phyloP scores from a whole-genome alignment of 2,113 vertebrate species.

The Ailuropoda melanoleuca region DNA sequence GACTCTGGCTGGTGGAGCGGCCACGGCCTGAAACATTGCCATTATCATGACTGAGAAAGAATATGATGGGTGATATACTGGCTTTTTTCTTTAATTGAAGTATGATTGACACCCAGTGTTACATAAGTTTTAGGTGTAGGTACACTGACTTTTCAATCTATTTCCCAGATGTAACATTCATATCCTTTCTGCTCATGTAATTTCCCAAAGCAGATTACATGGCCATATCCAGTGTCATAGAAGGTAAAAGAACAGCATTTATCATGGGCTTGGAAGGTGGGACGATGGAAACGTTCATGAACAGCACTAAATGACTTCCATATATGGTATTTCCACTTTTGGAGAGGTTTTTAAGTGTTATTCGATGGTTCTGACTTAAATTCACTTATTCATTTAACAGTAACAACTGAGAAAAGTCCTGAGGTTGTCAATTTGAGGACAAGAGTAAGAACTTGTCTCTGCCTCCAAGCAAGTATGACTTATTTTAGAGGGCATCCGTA shows the following conservation, averaged over 20 bases:
- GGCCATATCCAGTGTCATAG: background rate
- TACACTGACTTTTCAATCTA: background rate
- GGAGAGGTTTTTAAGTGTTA: background rate
- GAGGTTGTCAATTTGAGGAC: background rate
- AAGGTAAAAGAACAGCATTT: background rate
- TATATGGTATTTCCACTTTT: background rate
- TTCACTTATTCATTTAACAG: background rate
- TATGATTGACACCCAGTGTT: background rate
- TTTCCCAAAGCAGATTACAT: background rate
- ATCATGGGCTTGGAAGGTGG: background rate
- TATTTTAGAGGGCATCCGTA: background rate
- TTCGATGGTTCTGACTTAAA: background rate
- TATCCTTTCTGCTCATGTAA: background rate
- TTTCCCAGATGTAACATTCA: background rate
- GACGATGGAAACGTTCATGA: background rate
- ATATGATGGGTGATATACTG: background rate
- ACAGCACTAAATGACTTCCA: background rate
- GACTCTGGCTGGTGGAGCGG: rapidly evolving
- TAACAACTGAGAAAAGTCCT: background rate
- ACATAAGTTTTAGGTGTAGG: background rate
- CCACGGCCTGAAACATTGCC: background rate
- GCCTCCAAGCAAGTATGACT: background rate
- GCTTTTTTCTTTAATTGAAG: background rate
- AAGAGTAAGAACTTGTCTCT: background rate
- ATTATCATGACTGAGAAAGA: no score